Base-by-base conservation (phyloP, 2,797 vertebrate species). In the Champsocephalus gunnari region DNA sequence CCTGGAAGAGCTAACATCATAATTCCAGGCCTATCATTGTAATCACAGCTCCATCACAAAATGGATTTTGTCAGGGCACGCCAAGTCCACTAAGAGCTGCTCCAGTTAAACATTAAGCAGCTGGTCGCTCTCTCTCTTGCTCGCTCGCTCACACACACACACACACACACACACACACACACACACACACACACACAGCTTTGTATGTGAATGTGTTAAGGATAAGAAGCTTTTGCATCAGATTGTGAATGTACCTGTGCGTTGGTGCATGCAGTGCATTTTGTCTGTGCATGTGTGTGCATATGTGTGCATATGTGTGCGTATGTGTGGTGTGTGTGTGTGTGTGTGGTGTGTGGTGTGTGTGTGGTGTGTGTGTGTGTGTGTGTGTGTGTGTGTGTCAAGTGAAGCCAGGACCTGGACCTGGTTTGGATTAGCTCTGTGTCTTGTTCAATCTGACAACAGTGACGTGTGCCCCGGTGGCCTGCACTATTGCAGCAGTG, bases 31-130 rank as follows among this genome's bases (percentile, higher is more conserved):
- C 92, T 92, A 93, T 95, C 94, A 93, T 92, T 91, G 91, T 94
- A 96, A 95, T 94, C 92, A 93, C 85, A 75, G 88, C 93, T 93
- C 94, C 94, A 93, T 89, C 88, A 95, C 78, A 87, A 96, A 97
- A 96, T 86, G 83, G 87, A 85, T 94, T 86, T 93, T 94, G 95
- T 95, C 96, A 95, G 95, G 95, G 93, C 82, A 93, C 44, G 95
- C 93, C 94, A 90, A 93, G 92, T 95, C 88, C 73, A 83, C 92
- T 95, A 94, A 94, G 94, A 94, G 88, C 88, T 84, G 86, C 87
- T 88, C 78, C 80, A 13, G 72, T 87, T 62, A 88, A 95, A 97
- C 93, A 89, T 67, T 84, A 87, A 82, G 79, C 97, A 97, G 97
- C 97, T 97, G 97, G 43, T 88, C 84, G 65, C 79, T 80, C 85